phyloP scores from a whole-genome alignment of 2,113 vertebrate genomes.

The Agapornis roseicollis region DNA sequence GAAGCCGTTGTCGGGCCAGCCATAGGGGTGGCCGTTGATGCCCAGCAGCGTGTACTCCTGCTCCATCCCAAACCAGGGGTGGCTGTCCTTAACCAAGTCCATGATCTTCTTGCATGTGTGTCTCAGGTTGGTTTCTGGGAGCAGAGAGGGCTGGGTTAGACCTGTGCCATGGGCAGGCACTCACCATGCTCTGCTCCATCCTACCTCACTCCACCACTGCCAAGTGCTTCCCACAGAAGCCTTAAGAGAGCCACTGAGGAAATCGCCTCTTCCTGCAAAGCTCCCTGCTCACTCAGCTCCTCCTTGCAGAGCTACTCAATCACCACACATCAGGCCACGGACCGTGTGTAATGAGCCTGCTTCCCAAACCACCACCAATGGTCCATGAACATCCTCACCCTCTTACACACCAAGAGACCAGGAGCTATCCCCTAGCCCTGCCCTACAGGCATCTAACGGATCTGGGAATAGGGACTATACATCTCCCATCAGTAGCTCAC shows the following conservation, averaged over 20 bases:
- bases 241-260: background rate
- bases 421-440: background rate
- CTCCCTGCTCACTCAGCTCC: background rate
- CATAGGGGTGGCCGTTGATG: conserved; percentile 61
- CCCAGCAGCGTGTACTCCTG: conserved; percentile 73
- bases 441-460: background rate
- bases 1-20: conserved; percentile 71
- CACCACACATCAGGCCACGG: background rate
- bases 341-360: background rate
- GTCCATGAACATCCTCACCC: background rate
- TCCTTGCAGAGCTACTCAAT: background rate
- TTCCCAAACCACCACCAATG: background rate
- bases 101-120: conserved; percentile 65
- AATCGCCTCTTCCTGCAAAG: background rate
- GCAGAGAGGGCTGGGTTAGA: background rate
- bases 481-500: background rate
- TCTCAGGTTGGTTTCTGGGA: conserved; percentile 76
- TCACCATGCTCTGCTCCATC: rapidly evolving
- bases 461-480: background rate
- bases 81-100: conserved; percentile 59
- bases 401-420: background rate
- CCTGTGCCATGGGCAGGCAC: rapidly evolving
- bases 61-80: conserved; percentile 77
- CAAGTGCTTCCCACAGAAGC: background rate
- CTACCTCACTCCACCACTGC: background rate